Percentiles rank a stretch among this genome's conserved stretches.
Conservation (phyloP, 2,113 vertebrate genomes). For the Rhynchomys soricoides region DNA sequence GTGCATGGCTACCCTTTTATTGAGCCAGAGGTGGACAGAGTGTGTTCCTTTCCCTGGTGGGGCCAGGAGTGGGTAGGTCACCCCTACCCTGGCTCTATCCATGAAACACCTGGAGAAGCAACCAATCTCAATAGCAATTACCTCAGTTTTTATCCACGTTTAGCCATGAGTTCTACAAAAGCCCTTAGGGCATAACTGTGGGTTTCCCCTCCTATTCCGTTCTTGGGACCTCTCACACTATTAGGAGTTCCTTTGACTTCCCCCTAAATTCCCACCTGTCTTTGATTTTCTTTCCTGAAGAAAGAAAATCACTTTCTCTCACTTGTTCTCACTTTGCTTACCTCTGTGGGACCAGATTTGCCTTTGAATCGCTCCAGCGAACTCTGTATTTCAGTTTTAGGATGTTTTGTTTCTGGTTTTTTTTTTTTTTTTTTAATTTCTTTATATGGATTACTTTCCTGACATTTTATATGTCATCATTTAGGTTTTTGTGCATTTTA, state of each 20-base stretch:
- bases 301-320: too few relatives aligned
- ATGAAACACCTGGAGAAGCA: neutral
- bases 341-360: neutral
- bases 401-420: neutral
- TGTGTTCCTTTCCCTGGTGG: neutral
- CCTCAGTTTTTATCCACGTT: neutral
- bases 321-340: neutral
- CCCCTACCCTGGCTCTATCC: neutral
- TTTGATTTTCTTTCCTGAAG: neutral
- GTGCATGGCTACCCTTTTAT: too few relatives aligned
- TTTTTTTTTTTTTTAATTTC: neutral
- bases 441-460: neutral
- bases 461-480: neutral
- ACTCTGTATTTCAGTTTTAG: neutral
- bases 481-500: neutral
- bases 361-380: neutral
- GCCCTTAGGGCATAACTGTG: too few relatives aligned
- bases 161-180: neutral
- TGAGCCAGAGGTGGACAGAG: neutral
- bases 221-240: neutral
- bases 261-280: too few relatives aligned
- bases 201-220: rapidly evolving
- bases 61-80: neutral
- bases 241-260: neutral
- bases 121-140: neutral